phyloP scores from a whole-genome alignment of 2,888 invertebrate genomes.

The Monopis laevigella region DNA sequence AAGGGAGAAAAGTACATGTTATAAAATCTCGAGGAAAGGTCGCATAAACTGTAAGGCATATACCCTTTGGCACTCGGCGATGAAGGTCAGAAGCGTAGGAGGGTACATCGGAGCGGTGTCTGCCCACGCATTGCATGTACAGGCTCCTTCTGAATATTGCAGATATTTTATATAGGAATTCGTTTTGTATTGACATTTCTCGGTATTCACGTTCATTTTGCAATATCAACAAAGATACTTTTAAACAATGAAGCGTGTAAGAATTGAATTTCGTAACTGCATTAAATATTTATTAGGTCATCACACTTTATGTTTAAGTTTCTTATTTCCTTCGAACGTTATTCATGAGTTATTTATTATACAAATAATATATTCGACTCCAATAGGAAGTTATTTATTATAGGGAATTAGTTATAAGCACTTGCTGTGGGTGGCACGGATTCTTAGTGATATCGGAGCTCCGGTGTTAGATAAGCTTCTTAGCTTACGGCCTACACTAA shows the following conservation, averaged over 20 bases:
- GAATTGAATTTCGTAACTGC: neutral
- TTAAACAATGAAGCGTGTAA: too few species aligned
- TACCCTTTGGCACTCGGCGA: slow-evolving; percentile 3
- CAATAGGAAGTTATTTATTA: neutral
- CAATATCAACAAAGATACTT: too few species aligned
- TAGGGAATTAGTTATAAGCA: neutral
- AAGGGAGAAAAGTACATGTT: neutral
- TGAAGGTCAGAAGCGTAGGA: slow-evolving; percentile 7
- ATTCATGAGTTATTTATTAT: neutral
- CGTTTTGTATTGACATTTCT: slow-evolving; percentile 6
- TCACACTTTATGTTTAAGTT: neutral
- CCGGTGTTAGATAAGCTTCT: neutral
- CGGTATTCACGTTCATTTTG: neutral
- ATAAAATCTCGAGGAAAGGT: neutral
- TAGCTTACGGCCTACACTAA: neutral
- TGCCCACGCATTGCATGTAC: slow-evolving; percentile 2
- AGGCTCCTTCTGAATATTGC: slow-evolving; percentile 5
- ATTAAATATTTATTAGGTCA: neutral
- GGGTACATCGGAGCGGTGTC: neutral
- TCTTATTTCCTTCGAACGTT: neutral
- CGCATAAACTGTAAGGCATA: slow-evolving; percentile 5
- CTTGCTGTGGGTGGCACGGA: neutral
- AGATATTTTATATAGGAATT: slow-evolving; percentile 2
- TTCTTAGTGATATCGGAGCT: too few species aligned
- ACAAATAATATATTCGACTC: neutral